phyloP scores from a whole-genome alignment of 2,888 invertebrate species.

The Macrophya alboannulata region DNA sequence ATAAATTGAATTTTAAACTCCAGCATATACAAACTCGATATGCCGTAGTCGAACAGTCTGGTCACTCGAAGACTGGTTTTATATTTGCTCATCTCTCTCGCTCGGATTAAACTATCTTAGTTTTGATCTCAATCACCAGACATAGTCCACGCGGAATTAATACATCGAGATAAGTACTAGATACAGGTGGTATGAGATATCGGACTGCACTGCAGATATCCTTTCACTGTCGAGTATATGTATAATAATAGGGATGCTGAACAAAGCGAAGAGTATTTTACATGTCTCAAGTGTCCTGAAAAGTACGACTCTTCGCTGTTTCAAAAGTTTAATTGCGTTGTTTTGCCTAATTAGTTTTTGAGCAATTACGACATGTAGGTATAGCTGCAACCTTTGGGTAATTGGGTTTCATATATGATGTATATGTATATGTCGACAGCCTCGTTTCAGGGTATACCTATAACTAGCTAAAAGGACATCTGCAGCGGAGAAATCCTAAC shows the following conservation, averaged over 20 bases:
- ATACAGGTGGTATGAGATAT: conserved; percentile 4
- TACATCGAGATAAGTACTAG: conserved; percentile 4
- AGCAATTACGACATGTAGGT: neutral
- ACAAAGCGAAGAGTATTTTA: neutral
- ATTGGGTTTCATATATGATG: neutral
- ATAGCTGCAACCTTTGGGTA: neutral
- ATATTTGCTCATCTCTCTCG: neutral
- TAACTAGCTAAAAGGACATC: neutral
- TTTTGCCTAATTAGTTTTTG: conserved; percentile 26
- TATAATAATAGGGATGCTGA: neutral
- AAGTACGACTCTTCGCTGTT: neutral
- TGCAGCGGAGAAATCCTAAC: conserved; percentile 22
- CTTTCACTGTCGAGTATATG: neutral
- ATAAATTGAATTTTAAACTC: neutral
- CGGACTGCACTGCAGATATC: neutral
- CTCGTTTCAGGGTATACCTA: neutral
- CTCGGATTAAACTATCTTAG: neutral
- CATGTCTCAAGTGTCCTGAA: neutral
- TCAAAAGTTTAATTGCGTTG: neutral
- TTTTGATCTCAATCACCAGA: neutral
- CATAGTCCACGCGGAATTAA: conserved; percentile 17
- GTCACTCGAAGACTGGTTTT: neutral
- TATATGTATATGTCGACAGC: neutral
- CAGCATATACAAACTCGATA: neutral
- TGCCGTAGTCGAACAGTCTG: neutral